Evolutionary conservation across 2,888 invertebrate genomes (phyloP).

Genomic region (Spodoptera littoralis): DNA sequence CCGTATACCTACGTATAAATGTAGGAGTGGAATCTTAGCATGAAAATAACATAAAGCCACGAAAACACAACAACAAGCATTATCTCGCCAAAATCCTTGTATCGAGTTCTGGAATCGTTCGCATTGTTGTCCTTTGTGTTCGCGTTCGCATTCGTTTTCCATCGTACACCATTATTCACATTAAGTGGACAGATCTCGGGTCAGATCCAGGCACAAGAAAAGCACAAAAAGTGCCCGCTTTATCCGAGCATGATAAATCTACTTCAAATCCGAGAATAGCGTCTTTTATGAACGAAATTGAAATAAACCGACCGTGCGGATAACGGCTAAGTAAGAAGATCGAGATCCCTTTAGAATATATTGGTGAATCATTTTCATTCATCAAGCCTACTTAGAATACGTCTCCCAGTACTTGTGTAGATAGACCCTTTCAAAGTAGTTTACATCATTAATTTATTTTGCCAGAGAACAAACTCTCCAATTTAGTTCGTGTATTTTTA

Average conservation of each 20-base stretch:
- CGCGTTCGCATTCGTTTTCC: constrained; percentile 87
- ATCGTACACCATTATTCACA: constrained; percentile 89
- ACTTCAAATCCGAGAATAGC: constrained; percentile 89
- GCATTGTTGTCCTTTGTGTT: constrained; percentile 89
- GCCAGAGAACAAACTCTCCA: not conserved
- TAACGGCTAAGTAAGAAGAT: constrained; percentile 88
- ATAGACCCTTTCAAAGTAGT: constrained; percentile 40
- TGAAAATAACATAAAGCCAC: constrained; percentile 54
- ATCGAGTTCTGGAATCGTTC: constrained; percentile 87
- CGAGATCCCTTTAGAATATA: constrained; percentile 87
- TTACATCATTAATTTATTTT: constrained; percentile 24
- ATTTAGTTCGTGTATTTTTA: not conserved
- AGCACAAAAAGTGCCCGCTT: constrained; percentile 89
- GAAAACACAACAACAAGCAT: constrained; percentile 72
- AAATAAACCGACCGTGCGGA: constrained; percentile 89
- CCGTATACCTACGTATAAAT: not conserved
- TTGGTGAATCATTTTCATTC: constrained; percentile 87
- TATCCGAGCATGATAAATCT: constrained; percentile 89
- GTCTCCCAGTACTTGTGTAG: constrained; percentile 40
- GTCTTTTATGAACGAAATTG: constrained; percentile 89
- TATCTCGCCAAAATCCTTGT: constrained; percentile 82
- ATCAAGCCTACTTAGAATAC: constrained; percentile 70
- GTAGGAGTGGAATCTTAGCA: constrained; percentile 23
- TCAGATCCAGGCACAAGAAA: constrained; percentile 89
- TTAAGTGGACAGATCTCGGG: constrained; percentile 89